These are phyloP conservation scores for Pipistrellus kuhlii DNA, from an alignment of 2,797 vertebrate genomes.

Conservation along the genomic window DNA sequence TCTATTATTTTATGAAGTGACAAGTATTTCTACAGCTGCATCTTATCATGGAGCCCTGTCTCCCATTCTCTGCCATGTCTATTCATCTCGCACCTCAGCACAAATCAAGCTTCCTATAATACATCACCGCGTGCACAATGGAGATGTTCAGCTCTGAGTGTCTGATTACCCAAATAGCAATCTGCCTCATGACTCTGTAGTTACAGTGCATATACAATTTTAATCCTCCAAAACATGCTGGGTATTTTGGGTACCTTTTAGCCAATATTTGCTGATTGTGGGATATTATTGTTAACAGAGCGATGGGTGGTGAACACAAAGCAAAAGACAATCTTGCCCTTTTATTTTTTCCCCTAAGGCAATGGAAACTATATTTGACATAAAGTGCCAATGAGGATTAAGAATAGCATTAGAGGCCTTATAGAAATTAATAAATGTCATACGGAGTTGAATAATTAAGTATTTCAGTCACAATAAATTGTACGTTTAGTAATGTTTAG, in stretches of 20 bases:
- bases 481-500: neutral
- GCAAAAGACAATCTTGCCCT: neutral
- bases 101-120: neutral
- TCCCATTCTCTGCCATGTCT: neutral
- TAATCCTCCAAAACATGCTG: neutral
- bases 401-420: neutral
- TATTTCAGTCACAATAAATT: no score
- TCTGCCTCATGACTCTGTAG: neutral
- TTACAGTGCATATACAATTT: neutral
- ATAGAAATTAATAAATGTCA: neutral
- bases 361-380: neutral
- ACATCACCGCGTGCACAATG: neutral
- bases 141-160: neutral
- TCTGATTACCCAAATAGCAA: neutral
- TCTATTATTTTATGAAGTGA: neutral
- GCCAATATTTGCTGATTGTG: neutral
- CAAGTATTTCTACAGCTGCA: neutral
- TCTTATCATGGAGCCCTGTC: neutral
- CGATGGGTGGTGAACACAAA: neutral
- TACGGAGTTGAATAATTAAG: neutral
- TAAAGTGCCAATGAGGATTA: neutral
- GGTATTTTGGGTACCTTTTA: neutral
- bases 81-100: no score
- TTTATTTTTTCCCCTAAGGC: neutral
- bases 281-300: neutral